A percentile compares a stretch with the other conserved stretches of the same genome.
Evolutionary conservation across 2,888 invertebrate genomes (phyloP).

Genomic region (Tiliacea aurago): DNA sequence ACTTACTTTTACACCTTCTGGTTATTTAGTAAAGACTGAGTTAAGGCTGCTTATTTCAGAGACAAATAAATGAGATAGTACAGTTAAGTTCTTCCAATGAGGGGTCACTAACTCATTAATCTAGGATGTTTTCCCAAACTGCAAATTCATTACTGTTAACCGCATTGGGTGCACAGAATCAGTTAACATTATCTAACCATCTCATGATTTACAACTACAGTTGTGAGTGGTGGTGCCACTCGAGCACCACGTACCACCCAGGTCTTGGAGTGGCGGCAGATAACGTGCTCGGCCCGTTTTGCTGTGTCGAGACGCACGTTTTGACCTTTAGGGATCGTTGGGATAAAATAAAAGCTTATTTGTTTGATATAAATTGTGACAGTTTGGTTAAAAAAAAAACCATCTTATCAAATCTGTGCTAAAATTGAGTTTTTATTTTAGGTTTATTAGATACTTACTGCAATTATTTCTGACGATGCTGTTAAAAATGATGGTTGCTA

Average conservation of each 20-base stretch:
- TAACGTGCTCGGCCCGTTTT: slow-evolving; percentile 56
- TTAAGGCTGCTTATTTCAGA: background rate
- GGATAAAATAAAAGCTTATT: too few relatives aligned
- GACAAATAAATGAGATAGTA: background rate
- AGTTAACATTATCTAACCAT: slow-evolving; percentile 59
- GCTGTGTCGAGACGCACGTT: slow-evolving; percentile 61
- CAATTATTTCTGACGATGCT: background rate
- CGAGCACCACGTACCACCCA: slow-evolving; percentile 79
- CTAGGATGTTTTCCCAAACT: background rate
- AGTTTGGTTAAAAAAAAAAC: too few relatives aligned
- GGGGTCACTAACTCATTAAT: background rate
- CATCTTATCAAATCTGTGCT: background rate
- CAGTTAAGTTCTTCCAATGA: background rate
- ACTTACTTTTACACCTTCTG: background rate
- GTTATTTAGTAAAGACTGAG: background rate
- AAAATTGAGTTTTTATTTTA: background rate
- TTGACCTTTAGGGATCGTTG: slow-evolving; percentile 63
- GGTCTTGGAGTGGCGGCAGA: slow-evolving; percentile 68
- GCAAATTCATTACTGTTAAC: background rate
- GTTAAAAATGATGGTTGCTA: background rate
- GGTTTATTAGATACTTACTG: too few relatives aligned
- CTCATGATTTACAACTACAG: slow-evolving; percentile 55
- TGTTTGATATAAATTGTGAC: too few relatives aligned
- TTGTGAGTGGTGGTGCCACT: slow-evolving; percentile 53
- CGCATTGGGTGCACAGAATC: slow-evolving; percentile 5